Percentiles rank a stretch among this genome's conserved stretches.
Evolutionary conservation across 2,888 invertebrate genomes (phyloP).

Genomic region (Drosophila siamana): DNA sequence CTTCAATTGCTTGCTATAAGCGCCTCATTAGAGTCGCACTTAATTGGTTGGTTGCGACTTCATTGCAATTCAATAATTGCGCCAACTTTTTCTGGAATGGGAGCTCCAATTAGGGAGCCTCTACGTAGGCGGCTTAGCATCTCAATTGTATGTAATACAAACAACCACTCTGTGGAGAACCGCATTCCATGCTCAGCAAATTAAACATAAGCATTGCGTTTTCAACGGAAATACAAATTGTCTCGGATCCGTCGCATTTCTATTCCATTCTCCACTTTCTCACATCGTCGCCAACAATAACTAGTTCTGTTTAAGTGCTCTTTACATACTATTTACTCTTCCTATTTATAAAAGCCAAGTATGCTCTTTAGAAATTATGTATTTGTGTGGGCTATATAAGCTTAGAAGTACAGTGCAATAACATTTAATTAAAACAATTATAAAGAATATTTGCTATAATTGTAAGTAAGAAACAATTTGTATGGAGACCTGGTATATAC

Average conservation of each 20-base stretch:
- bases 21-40: conserved; percentile 15
- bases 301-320: background rate
- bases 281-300: background rate
- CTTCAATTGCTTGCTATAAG: background rate
- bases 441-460: too few relatives aligned
- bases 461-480: too few relatives aligned
- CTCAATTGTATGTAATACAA: background rate
- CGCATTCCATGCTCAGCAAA: background rate
- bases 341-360: background rate
- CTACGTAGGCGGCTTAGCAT: background rate
- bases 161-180: background rate
- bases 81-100: conserved; percentile 7
- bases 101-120: conserved; percentile 19
- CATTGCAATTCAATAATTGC: conserved; percentile 5
- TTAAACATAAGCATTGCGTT: background rate
- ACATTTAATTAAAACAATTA: background rate
- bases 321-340: background rate
- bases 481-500: too few relatives aligned
- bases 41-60: conserved; percentile 21
- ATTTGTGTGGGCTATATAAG: background rate
- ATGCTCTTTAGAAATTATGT: background rate
- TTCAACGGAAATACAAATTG: conserved; percentile 8
- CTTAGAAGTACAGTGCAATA: background rate
- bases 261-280: background rate
- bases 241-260: background rate